Base-by-base conservation (phyloP, 2,113 vertebrate genomes). In the Rhinolophus sinicus region DNA sequence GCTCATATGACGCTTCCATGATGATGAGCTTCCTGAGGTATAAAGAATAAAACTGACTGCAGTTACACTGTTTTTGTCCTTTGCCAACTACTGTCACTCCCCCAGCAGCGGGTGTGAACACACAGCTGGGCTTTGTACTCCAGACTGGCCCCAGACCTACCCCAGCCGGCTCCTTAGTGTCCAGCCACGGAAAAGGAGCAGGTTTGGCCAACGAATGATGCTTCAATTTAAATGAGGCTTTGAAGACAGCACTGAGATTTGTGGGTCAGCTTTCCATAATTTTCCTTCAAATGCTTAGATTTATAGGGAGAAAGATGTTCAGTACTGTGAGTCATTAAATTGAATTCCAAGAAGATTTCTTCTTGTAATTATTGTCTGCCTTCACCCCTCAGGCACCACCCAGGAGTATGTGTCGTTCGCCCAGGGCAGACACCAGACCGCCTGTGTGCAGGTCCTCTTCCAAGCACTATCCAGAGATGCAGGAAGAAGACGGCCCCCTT, bases 231-330 rank as follows among this genome's bases (percentile, higher is more conserved):
- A 98, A 97, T 69, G 77, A 95, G 52, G 67, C 85, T 96, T 91
- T 95, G 75, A 96, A 80, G 40, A 97, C 92, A 89, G 88, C 56
- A 88, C 58, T 70, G 95, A 90, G 84, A 87, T 92, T 86, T 97
- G 91, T 89, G 84, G 44, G 97, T 94, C 95, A 60, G 86, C 72
- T 97, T 95, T 95, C 56, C 93, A 97, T 94, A 93, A 96, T 90
- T 94, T 96, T 96, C 89, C 76, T 96, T 97, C 76, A 78, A 85
- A 70, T 69, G 52, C 44, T 94, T 60, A 76, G 89, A 97, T 97
- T 95, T 77, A 19, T 0, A 0, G 60, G 95, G 92, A 90, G 38
- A 85, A 81, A 62, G 78, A 88, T 16, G 97, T 96, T 97, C 96
- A 96, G 97, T 93, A 91, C 80, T 76, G 67, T 94, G 77, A 94